phyloP scores from a whole-genome alignment of 2,797 vertebrate species.

The Lagodon rhomboides region DNA sequence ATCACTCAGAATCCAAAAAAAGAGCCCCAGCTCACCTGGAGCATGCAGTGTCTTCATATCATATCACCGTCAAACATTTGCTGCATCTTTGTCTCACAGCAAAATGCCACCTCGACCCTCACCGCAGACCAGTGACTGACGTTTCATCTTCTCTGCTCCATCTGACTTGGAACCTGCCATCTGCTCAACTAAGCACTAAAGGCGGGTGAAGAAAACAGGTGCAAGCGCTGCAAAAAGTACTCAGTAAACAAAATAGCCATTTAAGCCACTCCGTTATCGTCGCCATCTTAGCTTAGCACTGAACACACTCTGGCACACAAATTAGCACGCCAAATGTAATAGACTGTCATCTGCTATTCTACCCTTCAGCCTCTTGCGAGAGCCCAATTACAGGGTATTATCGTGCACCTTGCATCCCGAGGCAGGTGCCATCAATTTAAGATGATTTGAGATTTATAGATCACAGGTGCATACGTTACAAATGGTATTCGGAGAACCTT shows the following conservation, averaged over 20 bases:
- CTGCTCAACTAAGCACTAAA: neutral
- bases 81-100: neutral
- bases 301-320: neutral
- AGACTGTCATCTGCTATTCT: neutral
- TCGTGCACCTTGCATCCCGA: neutral
- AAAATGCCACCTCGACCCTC: neutral
- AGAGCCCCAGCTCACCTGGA: too few relatives aligned
- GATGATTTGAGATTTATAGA: too few relatives aligned
- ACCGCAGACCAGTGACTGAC: conserved; percentile 1
- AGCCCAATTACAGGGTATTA: neutral
- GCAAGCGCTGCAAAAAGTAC: conserved; percentile 1
- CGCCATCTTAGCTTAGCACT: neutral
- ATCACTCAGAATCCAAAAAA: neutral
- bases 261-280: neutral
- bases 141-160: neutral
- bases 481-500: too few relatives aligned
- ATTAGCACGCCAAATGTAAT: neutral
- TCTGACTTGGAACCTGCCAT: conserved; percentile 10
- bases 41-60: too few relatives aligned
- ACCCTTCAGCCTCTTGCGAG: neutral
- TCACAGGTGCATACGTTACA: too few relatives aligned
- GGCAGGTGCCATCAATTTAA: too few relatives aligned
- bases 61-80: too few relatives aligned
- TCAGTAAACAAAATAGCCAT: neutral
- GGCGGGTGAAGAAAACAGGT: neutral